A percentile compares a stretch with the other conserved stretches of the same genome.
These are phyloP conservation scores for Dorcus parallelipipedus DNA, from an alignment of 2,888 invertebrate genomes.

Conservation along the genomic window DNA sequence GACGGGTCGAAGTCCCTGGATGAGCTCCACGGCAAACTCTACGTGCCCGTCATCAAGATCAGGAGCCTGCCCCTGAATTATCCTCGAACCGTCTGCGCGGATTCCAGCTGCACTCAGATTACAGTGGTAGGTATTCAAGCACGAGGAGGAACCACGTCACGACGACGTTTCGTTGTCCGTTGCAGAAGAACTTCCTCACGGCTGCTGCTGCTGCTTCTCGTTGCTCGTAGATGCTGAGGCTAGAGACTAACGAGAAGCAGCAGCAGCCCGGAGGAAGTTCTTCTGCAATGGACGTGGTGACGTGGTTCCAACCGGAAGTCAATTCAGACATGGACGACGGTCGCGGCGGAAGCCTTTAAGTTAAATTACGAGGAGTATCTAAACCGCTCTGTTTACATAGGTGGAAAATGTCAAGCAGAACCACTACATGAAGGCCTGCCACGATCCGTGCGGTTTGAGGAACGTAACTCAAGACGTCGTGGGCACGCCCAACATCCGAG, in stretches of 20 bases:
- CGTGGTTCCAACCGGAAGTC: too few species aligned
- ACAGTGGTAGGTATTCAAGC: not conserved
- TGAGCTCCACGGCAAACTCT: constrained; percentile 34
- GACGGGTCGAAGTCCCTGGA: constrained; percentile 30
- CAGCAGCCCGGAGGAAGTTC: too few species aligned
- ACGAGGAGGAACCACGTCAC: not conserved
- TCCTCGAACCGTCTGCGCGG: constrained; percentile 26
- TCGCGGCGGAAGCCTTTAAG: too few species aligned
- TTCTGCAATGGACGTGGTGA: too few species aligned
- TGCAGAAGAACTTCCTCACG: too few species aligned
- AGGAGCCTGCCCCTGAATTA: constrained; percentile 31
- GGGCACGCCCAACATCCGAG: constrained; percentile 32
- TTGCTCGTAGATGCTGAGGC: too few species aligned
- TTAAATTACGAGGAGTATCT: not conserved
- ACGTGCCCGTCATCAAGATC: constrained; percentile 36
- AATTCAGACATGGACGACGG: too few species aligned
- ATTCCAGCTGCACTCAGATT: constrained; percentile 4
- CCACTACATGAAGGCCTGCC: constrained; percentile 38
- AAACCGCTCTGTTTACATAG: constrained; percentile 18
- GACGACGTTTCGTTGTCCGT: too few species aligned
- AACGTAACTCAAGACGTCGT: constrained; percentile 37
- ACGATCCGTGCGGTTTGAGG: constrained; percentile 36
- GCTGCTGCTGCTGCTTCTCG: too few species aligned
- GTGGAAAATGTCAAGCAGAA: constrained; percentile 31
- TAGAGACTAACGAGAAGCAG: too few species aligned